Evolutionary conservation across 2,113 vertebrate genomes (phyloP), one percentile per base, ranked within the genome.

Genomic region (Puffinus mauretanicus): DNA sequence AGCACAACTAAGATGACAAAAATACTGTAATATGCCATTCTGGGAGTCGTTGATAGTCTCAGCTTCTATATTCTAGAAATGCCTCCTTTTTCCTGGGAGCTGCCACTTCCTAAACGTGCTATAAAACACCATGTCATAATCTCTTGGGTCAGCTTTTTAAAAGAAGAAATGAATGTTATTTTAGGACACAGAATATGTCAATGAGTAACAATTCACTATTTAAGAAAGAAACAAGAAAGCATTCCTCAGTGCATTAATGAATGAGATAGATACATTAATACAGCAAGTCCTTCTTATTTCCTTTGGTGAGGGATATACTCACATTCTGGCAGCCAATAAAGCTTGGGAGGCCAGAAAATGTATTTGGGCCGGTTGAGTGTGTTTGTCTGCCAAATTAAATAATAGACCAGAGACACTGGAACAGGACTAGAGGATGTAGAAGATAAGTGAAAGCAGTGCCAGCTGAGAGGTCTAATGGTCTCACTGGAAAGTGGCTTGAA

Each of bases 341-440:
- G 69, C 13, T 27, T 58, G 24, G 9, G 42, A 93, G 91, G 52
- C 91, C 93, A 97, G 86, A 87, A 94, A 96, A 95, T 70, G 58
- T 95, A 90, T 95, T 95, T 94, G 91, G 81, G 86, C 86, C 89
- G 55, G 77, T 69, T 87, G 62, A 95, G 25, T 80, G 52, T 58
- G 62, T 88, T 94, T 95, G 54, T 87, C 95, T 94, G 96, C 94
- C 97, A 97, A 97, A 95, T 97, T 93, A 93, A 96, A 96, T 97
- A 96, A 94, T 70, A 95, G 93, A 95, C 78, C 84, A 91, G 91
- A 96, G 94, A 94, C 75, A 62, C 36, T 94, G 91, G 81, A 96
- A 96, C 61, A 69, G 40, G 80, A 85, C 91, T 85, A 94, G 78
- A 93, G 95, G 88, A 85, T 72, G 38, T 36, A 91, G 84, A 93